A percentile compares a stretch with the other conserved stretches of the same genome.
These are phyloP conservation scores for Sebastes matsubarae DNA, from an alignment of 2,797 vertebrate species.

Conservation along the genomic window DNA sequence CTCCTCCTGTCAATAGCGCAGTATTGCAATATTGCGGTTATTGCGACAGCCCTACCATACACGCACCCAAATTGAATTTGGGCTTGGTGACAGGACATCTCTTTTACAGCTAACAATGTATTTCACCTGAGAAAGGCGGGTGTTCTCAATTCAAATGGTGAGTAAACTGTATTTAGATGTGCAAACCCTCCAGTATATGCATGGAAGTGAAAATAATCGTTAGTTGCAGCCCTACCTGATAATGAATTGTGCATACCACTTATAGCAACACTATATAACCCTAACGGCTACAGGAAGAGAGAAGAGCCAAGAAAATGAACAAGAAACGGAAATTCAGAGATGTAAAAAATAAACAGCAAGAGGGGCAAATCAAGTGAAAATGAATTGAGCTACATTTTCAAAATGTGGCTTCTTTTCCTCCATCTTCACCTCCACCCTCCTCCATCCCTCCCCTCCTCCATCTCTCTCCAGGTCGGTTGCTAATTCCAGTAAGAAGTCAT, in stretches of 20 bases:
- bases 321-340: too few species aligned
- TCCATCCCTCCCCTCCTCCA: not conserved
- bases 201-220: not conserved
- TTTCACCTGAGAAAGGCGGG: not conserved
- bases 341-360: not conserved
- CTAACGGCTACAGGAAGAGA: not conserved
- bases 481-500: slow-evolving; percentile 82
- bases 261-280: not conserved
- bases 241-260: not conserved
- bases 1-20: too few species aligned
- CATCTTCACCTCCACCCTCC: too few species aligned
- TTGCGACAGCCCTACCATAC: too few species aligned
- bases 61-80: not conserved
- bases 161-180: not conserved
- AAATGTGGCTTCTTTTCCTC: not conserved
- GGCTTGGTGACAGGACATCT: not conserved
- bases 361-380: not conserved
- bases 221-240: not conserved
- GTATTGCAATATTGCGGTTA: too few species aligned
- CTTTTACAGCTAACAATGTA: not conserved
- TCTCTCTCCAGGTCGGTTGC: slow-evolving; percentile 59
- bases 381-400: not conserved
- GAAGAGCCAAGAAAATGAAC: too few species aligned
- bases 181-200: not conserved
- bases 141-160: not conserved